These are phyloP conservation scores for Chaetoderma sp. DNA, from an alignment of 2,888 invertebrate species.

Conservation along the genomic window DNA sequence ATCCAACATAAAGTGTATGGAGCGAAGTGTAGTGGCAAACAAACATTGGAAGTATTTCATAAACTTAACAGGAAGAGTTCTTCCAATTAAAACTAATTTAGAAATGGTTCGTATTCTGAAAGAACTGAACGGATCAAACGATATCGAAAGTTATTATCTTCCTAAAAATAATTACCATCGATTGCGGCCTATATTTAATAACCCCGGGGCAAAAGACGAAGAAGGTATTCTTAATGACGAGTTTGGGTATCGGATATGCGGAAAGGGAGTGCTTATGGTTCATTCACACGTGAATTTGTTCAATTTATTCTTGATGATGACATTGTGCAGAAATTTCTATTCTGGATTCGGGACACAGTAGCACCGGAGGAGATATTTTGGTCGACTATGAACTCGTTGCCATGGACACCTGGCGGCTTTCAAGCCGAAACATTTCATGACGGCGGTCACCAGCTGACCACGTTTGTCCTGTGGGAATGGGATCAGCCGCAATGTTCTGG, in stretches of 20 bases:
- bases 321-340: slow-evolving; percentile 28
- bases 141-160: slow-evolving; percentile 18
- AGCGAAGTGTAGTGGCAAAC: slow-evolving; percentile 9
- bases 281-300: slow-evolving; percentile 40
- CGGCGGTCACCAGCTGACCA: slow-evolving; percentile 11
- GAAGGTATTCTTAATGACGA: slow-evolving; percentile 4
- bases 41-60: slow-evolving; percentile 47
- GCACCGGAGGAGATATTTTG: slow-evolving; percentile 45
- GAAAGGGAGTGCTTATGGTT: slow-evolving; percentile 40
- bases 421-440: slow-evolving; percentile 2
- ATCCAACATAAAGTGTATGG: slow-evolving; percentile 48
- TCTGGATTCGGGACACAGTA: slow-evolving; percentile 43
- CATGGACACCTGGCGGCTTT: slow-evolving; percentile 40
- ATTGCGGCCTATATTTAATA: too few relatives aligned
- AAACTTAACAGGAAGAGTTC: slow-evolving; percentile 36
- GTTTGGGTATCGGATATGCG: slow-evolving; percentile 28
- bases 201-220: too few relatives aligned
- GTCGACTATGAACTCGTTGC: slow-evolving; percentile 41
- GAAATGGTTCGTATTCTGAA: slow-evolving; percentile 31
- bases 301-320: slow-evolving; percentile 39
- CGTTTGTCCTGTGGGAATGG: slow-evolving; percentile 23
- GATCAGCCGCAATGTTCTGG: slow-evolving; percentile 9
- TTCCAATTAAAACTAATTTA: slow-evolving; percentile 35
- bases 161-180: slow-evolving; percentile 25
- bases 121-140: slow-evolving; percentile 29